Conservation (phyloP, 2,888 invertebrate genomes). For the Drymonia ruficornis region DNA sequence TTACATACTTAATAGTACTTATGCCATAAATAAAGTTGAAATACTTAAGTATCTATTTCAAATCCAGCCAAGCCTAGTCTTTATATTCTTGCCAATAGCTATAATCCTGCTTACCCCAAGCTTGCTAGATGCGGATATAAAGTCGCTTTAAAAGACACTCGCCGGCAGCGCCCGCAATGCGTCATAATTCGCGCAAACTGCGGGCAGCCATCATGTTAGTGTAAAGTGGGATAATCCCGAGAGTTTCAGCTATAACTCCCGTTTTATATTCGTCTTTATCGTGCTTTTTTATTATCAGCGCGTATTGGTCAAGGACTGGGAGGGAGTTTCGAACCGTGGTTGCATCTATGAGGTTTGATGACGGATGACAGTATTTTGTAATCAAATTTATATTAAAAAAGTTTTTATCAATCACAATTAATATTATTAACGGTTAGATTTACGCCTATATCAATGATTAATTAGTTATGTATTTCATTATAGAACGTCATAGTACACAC, state of each 20-base stretch:
- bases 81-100: background rate
- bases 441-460: no score
- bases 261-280: constrained; percentile 7
- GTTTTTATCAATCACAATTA: no score
- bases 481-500: no score
- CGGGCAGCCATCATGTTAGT: background rate
- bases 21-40: no score
- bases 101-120: background rate
- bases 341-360: background rate
- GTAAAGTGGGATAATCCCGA: constrained; percentile 4
- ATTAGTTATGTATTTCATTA: no score
- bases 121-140: constrained; percentile 13
- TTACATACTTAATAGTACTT: no score
- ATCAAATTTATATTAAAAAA: no score
- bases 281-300: constrained; percentile 1
- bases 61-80: no score
- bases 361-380: no score
- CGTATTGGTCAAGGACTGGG: background rate
- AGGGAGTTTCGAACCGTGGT: background rate
- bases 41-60: no score
- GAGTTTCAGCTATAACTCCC: constrained; percentile 1
- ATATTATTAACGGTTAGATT: no score
- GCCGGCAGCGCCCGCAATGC: constrained; percentile 43
- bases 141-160: constrained; percentile 9
- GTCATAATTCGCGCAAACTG: constrained; percentile 37